phyloP scores from a whole-genome alignment of 2,797 vertebrate species.

The Perodicticus potto region DNA sequence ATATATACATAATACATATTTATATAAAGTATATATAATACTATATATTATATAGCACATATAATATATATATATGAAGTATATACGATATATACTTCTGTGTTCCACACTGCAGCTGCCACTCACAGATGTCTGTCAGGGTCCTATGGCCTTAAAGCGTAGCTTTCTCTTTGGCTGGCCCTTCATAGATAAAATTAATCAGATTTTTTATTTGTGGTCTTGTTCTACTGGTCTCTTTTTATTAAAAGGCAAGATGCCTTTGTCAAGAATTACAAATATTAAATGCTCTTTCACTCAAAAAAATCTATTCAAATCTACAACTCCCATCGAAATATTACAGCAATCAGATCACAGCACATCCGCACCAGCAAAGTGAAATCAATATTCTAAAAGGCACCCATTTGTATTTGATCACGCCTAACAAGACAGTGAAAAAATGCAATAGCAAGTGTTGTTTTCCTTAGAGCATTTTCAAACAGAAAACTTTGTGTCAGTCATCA shows the following conservation, averaged over 20 bases:
- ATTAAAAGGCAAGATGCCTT: not conserved
- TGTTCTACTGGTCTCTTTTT: not conserved
- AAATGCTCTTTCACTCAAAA: not conserved
- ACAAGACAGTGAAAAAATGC: slow-evolving; percentile 36
- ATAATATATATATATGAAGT: too few relatives aligned
- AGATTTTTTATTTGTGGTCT: not conserved
- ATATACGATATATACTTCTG: not conserved
- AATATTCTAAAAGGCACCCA: not conserved
- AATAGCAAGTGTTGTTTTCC: slow-evolving; percentile 45
- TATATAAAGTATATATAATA: too few relatives aligned
- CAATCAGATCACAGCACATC: not conserved
- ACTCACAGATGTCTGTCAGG: not conserved
- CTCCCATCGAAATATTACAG: not conserved
- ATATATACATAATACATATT: not conserved
- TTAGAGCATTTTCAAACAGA: slow-evolving; percentile 75
- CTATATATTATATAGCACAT: too few relatives aligned
- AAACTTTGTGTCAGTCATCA: slow-evolving; percentile 68
- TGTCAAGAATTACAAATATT: not conserved
- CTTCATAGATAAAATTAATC: not conserved
- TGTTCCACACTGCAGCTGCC: not conserved
- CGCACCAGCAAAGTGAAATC: slow-evolving; percentile 5
- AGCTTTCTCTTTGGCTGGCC: not conserved
- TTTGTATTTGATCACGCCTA: slow-evolving; percentile 7
- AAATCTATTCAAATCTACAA: not conserved
- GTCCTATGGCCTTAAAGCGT: not conserved